Percentiles rank a stretch among this genome's conserved stretches.
These are phyloP conservation scores for Urechis unicinctus DNA, from an alignment of 2,888 invertebrate genomes.

Conservation along the genomic window DNA sequence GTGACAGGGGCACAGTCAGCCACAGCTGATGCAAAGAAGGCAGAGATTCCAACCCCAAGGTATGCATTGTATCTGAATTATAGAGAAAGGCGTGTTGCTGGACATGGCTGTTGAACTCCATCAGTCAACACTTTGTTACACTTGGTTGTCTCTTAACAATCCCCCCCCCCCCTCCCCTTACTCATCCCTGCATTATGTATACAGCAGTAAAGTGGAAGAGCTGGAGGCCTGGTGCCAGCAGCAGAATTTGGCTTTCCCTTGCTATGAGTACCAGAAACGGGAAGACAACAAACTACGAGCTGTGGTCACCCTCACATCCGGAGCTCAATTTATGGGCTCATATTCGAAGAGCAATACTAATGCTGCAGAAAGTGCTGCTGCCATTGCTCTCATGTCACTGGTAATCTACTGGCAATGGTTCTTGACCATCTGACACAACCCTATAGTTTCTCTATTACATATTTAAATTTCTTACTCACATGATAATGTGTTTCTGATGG, in stretches of 20 bases:
- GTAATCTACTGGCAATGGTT: conserved; percentile 21
- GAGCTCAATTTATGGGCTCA: conserved; percentile 53
- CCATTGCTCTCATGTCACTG: conserved; percentile 35
- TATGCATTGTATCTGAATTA: too few species aligned
- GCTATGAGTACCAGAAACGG: conserved; percentile 26
- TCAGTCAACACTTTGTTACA: too few species aligned
- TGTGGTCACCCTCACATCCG: conserved; percentile 52
- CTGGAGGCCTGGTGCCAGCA: conserved; percentile 28
- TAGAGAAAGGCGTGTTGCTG: too few species aligned
- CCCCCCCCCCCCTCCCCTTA: neutral
- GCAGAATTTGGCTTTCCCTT: conserved; percentile 26
- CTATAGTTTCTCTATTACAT: too few species aligned
- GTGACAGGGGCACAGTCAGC: conserved; percentile 6
- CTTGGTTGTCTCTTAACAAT: too few species aligned
- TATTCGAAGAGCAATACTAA: conserved; percentile 51
- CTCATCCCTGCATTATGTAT: neutral
- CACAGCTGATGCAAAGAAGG: conserved; percentile 1
- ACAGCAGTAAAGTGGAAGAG: conserved; percentile 24
- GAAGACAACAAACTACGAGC: conserved; percentile 13
- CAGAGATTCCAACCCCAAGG: too few species aligned
- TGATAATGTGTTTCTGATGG: too few species aligned
- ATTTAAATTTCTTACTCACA: too few species aligned
- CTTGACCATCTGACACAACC: too few species aligned
- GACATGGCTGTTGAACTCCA: too few species aligned
- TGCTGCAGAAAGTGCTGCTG: conserved; percentile 47